These are phyloP conservation scores for Adelosebastes latens DNA, from an alignment of 2,797 vertebrate species.

Conservation along the genomic window DNA sequence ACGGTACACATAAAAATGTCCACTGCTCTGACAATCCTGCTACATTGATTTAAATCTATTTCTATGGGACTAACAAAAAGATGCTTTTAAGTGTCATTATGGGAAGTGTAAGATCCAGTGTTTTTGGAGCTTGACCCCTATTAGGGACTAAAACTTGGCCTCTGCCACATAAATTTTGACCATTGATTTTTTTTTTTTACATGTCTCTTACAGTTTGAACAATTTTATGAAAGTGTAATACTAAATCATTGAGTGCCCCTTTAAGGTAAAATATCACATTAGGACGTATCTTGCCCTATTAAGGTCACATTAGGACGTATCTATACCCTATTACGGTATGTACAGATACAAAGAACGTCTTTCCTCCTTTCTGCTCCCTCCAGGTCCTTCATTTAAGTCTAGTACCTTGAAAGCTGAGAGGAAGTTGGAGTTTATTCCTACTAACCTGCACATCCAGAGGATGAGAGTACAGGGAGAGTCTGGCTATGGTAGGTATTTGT, in stretches of 20 bases:
- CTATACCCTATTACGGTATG: background rate
- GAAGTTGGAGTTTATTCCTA: conserved; percentile 97
- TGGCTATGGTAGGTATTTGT: conserved; percentile 86
- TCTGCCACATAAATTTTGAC: background rate
- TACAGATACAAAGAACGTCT: background rate
- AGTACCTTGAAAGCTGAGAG: conserved; percentile 97
- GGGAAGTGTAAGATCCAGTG: background rate
- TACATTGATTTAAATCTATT: too few relatives aligned
- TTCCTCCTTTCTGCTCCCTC: background rate
- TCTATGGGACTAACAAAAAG: too few relatives aligned
- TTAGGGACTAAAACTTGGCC: background rate
- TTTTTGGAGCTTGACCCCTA: background rate
- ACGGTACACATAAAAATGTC: too few relatives aligned
- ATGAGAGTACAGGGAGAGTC: conserved; percentile 97
- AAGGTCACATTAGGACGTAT: background rate
- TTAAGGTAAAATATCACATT: background rate
- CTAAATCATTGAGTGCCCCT: background rate
- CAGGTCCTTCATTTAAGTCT: conserved; percentile 98
- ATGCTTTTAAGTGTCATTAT: background rate
- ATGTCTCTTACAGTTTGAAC: background rate
- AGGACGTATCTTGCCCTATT: background rate
- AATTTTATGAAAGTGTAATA: background rate
- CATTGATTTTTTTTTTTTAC: background rate
- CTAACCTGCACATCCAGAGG: conserved; percentile 97
- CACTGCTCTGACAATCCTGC: too few relatives aligned